These are phyloP conservation scores for Protonibea diacanthus DNA, from an alignment of 2,797 vertebrate species.

Conservation along the genomic window DNA sequence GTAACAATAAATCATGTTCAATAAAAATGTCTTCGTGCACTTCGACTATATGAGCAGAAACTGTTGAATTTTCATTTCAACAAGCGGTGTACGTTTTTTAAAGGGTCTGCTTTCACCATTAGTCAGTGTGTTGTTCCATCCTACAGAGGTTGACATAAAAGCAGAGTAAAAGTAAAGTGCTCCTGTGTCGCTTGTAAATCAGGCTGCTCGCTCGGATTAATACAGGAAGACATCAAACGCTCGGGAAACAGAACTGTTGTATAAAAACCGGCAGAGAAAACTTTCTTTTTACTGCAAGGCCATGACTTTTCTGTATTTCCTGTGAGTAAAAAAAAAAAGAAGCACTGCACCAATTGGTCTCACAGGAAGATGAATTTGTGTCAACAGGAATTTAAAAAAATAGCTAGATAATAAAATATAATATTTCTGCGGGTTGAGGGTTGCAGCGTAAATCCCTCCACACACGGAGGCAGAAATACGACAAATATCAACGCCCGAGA, in stretches of 20 bases:
- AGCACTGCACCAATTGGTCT: not conserved
- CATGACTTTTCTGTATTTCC: constrained; percentile 24
- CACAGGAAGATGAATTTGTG: constrained; percentile 12
- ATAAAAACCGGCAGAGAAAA: constrained; percentile 41
- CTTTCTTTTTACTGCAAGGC: constrained; percentile 9
- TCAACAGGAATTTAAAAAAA: constrained; percentile 39
- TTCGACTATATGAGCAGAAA: constrained; percentile 28
- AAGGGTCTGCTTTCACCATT: constrained; percentile 74
- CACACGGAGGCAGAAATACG: constrained; percentile 5
- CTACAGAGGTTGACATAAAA: constrained; percentile 57
- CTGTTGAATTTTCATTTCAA: constrained; percentile 29
- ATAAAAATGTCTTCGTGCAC: constrained; percentile 49
- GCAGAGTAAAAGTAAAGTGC: constrained; percentile 54
- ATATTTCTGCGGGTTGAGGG: constrained; percentile 17
- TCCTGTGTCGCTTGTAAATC: constrained; percentile 74
- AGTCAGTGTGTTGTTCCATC: constrained; percentile 55
- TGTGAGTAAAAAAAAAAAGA: constrained; percentile 15
- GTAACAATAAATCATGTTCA: constrained; percentile 46
- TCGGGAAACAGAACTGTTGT: constrained; percentile 53
- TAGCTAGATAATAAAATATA: constrained; percentile 3
- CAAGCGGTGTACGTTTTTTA: constrained; percentile 7
- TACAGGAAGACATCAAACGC: constrained; percentile 64
- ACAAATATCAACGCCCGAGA: constrained; percentile 54
- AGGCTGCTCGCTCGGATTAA: constrained; percentile 54
- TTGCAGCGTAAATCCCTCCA: constrained; percentile 13